A percentile compares a stretch with the other conserved stretches of the same genome.
These are phyloP conservation scores for Ariopsis seemanni DNA, from an alignment of 2,113 vertebrate genomes.

Conservation along the genomic window DNA sequence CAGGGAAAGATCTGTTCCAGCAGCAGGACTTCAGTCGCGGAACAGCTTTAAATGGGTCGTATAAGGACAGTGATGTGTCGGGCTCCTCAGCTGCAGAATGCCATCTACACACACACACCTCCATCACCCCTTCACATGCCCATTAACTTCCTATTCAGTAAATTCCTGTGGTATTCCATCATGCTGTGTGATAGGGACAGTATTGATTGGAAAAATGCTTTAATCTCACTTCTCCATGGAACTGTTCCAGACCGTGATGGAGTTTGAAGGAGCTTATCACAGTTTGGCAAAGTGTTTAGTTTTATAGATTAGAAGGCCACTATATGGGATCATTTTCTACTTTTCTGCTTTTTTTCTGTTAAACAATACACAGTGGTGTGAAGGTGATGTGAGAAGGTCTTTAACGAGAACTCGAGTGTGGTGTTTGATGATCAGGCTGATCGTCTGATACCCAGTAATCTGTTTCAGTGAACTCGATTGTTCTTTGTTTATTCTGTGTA, in stretches of 20 bases:
- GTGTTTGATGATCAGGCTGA: conserved; percentile 4
- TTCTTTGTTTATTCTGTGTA: background rate
- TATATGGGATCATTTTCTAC: background rate
- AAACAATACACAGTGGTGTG: background rate
- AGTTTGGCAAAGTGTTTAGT: conserved; percentile 35
- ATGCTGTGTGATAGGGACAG: conserved; percentile 8
- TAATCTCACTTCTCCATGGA: conserved; percentile 41
- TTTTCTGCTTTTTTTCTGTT: background rate
- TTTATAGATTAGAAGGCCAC: conserved; percentile 14
- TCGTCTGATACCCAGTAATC: conserved; percentile 5
- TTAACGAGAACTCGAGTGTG: background rate
- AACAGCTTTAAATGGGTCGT: background rate
- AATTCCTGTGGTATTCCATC: conserved; percentile 37
- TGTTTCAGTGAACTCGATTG: background rate
- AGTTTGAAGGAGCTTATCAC: conserved; percentile 29
- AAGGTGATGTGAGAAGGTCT: background rate
- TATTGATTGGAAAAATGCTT: conserved; percentile 47
- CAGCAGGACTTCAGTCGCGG: background rate
- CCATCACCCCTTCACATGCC: background rate
- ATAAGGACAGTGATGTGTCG: background rate
- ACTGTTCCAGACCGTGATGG: conserved; percentile 23
- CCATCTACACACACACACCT: background rate
- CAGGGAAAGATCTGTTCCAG: background rate
- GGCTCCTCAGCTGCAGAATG: background rate
- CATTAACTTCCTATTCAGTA: conserved; percentile 43